A percentile compares a stretch with the other conserved stretches of the same genome.
Conservation (phyloP, 2,797 vertebrate species). For the Oryzias sinensis region DNA sequence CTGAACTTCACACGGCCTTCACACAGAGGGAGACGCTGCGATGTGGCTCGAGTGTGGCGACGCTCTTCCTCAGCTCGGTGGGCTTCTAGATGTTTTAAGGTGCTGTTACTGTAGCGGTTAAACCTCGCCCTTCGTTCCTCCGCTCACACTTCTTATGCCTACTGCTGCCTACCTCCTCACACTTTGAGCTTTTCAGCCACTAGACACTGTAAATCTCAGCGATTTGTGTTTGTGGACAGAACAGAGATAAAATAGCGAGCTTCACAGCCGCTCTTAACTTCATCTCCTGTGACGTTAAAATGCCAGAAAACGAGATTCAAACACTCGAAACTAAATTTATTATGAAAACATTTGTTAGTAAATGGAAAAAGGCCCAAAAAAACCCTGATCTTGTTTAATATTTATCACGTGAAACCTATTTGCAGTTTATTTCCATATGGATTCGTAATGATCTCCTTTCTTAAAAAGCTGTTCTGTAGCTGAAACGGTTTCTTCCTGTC, state of each 20-base stretch:
- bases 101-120: slow-evolving; percentile 65
- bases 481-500: no score
- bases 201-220: slow-evolving; percentile 23
- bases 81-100: slow-evolving; percentile 61
- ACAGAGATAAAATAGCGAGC: not conserved
- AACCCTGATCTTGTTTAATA: no score
- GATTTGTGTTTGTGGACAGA: slow-evolving; percentile 23
- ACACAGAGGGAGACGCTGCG: slow-evolving; percentile 38
- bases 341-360: no score
- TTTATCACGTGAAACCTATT: no score
- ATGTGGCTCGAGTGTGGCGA: slow-evolving; percentile 11
- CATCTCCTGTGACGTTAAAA: not conserved
- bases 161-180: slow-evolving; percentile 56
- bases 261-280: not conserved
- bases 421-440: no score
- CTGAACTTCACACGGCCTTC: slow-evolving; percentile 56
- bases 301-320: not conserved
- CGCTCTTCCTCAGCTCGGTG: slow-evolving; percentile 49
- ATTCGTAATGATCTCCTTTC: no score
- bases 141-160: slow-evolving; percentile 30
- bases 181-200: slow-evolving; percentile 11
- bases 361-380: no score
- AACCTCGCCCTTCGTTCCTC: slow-evolving; percentile 4
- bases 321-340: no score
- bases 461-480: no score